Base-by-base conservation (phyloP, 1,140 invertebrate species). In the Euwallacea fornicatus region DNA sequence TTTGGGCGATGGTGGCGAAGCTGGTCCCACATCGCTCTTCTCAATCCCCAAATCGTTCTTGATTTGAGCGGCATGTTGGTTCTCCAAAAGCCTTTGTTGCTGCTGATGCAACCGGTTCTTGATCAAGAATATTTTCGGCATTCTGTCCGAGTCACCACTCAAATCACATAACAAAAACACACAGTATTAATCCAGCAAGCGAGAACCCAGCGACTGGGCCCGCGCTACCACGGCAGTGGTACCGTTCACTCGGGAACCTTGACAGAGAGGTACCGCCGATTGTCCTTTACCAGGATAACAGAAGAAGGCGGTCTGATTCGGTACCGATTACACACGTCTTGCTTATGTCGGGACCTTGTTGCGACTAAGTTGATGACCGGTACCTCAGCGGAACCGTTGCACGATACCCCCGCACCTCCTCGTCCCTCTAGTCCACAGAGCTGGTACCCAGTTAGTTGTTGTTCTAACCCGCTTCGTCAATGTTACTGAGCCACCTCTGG, bases 71-170 rank as follows among this genome's bases (percentile, higher is more conserved):
- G 87, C 81, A 80, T 93, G 92, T 81, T 93, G 91, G 47, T 89
- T 87, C 78, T 93, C 92, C 78, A 91, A 16, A 76, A 94, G 82
- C 66, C 89, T 87, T 77, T 91, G 85, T 83, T 94, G 93, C 86
- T 94, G 93, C 88, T 93, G 91, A 75, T 92, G 91, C 85, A 94
- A 85, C 77, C 93, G 87, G 80, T 94, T 93, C 82, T 94, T 94
- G 77, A 94, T 93, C 73, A 93, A 82, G 82, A 94, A 95, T 81
- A 95, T 94, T 85, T 95, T 94, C 84, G 93, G 93, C 93, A 95
- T 95, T 78, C 85, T 87, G 76, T 10, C 42, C 7, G 21, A 56
- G n/a, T 56, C n/a, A 55, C 50, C 47, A 55, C 16, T 42, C 44
- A 64, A 64, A 53, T 16, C 16, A 64, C 42, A 62, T 62, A 62